phyloP scores from a whole-genome alignment of 2,888 invertebrate species.

The Caenorhabditis japonica region DNA sequence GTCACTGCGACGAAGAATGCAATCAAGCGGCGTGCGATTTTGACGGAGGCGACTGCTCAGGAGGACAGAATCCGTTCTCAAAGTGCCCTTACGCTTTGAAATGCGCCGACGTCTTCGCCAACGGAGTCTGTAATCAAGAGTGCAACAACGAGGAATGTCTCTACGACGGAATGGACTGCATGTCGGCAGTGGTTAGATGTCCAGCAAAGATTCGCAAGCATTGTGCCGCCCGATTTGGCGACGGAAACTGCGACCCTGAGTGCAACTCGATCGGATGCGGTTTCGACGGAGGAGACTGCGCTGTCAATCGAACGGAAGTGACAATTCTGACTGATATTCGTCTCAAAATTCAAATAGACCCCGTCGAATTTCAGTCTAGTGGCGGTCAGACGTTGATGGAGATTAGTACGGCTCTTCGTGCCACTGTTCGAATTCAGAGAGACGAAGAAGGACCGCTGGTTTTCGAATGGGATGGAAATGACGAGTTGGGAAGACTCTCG shows the following conservation, averaged over 20 bases:
- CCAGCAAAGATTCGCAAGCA: slow-evolving; percentile 29
- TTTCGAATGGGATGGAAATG: slow-evolving; percentile 66
- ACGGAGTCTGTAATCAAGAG: slow-evolving; percentile 64
- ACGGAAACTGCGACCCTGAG: slow-evolving; percentile 93
- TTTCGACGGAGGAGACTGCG: slow-evolving; percentile 92
- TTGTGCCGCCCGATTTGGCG: slow-evolving; percentile 84
- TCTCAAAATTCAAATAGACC: slow-evolving; percentile 63
- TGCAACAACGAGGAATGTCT: slow-evolving; percentile 88
- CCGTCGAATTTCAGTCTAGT: slow-evolving; percentile 50
- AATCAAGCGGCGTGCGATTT: slow-evolving; percentile 96
- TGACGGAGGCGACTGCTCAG: slow-evolving; percentile 88
- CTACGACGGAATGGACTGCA: slow-evolving; percentile 95
- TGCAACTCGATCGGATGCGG: slow-evolving; percentile 97
- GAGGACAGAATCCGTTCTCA: slow-evolving; percentile 62
- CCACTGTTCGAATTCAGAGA: slow-evolving; percentile 61
- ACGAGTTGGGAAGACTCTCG: slow-evolving; percentile 34
- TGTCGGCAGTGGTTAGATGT: slow-evolving; percentile 78
- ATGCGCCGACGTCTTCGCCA: slow-evolving; percentile 80
- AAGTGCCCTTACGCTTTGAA: slow-evolving; percentile 63
- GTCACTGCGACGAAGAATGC: slow-evolving; percentile 93
- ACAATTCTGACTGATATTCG: slow-evolving; percentile 59
- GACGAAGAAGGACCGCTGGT: slow-evolving; percentile 68
- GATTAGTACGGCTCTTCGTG: slow-evolving; percentile 62
- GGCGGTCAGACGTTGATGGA: slow-evolving; percentile 62
- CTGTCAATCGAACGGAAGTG: slow-evolving; percentile 2